Evolutionary conservation across 1,140 invertebrate species (phyloP).

Genomic region (Bombyx mori): DNA sequence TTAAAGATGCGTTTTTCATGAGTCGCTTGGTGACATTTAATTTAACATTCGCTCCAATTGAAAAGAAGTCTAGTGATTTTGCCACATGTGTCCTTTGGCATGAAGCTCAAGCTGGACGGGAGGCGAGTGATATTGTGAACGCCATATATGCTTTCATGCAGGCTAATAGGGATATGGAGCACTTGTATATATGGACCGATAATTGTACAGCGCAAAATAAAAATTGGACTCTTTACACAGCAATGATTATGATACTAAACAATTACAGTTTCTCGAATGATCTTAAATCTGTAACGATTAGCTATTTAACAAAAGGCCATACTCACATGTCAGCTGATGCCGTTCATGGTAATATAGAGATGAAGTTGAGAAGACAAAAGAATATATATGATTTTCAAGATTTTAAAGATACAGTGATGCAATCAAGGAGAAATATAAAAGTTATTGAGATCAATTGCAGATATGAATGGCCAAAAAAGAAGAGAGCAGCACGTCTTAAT

Average conservation of each 20-base stretch:
- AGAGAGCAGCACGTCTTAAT: constrained; percentile 6
- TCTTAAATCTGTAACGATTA: too few species aligned
- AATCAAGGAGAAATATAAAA: constrained; percentile 9
- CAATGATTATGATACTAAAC: background rate
- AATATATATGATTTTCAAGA: constrained; percentile 11
- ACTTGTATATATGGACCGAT: constrained; percentile 9
- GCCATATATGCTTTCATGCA: constrained; percentile 9
- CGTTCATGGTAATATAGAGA: too few species aligned
- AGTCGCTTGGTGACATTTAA: constrained; percentile 14
- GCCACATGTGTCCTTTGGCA: constrained; percentile 9
- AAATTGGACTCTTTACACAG: constrained; percentile 10
- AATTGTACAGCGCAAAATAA: constrained; percentile 14
- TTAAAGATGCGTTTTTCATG: constrained; percentile 12
- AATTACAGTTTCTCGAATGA: background rate
- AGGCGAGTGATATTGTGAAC: constrained; percentile 10
- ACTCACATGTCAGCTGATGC: background rate
- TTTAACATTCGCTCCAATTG: constrained; percentile 14
- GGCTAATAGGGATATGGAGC: constrained; percentile 9
- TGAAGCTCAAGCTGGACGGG: constrained; percentile 9
- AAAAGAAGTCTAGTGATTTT: constrained; percentile 8
- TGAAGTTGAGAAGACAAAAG: constrained; percentile 6
- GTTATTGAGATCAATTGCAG: constrained; percentile 6
- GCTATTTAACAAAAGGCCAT: background rate
- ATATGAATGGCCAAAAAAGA: constrained; percentile 12
- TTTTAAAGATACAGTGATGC: constrained; percentile 9